phyloP scores from a whole-genome alignment of 2,888 invertebrate genomes.

The Elmis aenea region DNA sequence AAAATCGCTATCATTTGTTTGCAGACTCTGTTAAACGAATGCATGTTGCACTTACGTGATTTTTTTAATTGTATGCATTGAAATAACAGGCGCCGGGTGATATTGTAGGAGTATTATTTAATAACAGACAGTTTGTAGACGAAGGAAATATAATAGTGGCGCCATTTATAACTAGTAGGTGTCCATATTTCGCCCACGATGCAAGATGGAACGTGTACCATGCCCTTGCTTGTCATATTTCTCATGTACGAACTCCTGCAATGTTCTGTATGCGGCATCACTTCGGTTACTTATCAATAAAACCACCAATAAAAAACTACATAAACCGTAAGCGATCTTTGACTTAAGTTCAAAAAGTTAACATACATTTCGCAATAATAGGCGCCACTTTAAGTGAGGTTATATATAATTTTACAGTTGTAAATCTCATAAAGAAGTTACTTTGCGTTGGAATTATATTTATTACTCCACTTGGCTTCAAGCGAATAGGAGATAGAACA shows the following conservation, averaged over 20 bases:
- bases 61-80: conserved; percentile 10
- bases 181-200: conserved; percentile 26
- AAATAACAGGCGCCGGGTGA: conserved; percentile 6
- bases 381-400: conserved; percentile 22
- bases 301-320: too few relatives aligned
- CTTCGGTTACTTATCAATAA: too few relatives aligned
- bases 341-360: conserved; percentile 24
- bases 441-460: too few relatives aligned
- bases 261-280: conserved; percentile 2
- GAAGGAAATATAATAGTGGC: conserved; percentile 28
- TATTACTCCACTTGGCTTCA: too few relatives aligned
- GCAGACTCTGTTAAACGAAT: too few relatives aligned
- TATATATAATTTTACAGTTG: too few relatives aligned
- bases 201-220: conserved; percentile 3
- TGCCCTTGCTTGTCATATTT: background rate
- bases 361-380: conserved; percentile 24
- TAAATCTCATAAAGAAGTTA: too few relatives aligned
- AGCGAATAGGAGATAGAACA: too few relatives aligned
- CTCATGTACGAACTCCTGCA: conserved; percentile 5
- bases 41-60: too few relatives aligned
- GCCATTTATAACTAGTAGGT: conserved; percentile 27
- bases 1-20: too few relatives aligned
- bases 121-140: conserved; percentile 27
- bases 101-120: conserved; percentile 23
- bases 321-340: too few relatives aligned